phyloP scores from a whole-genome alignment of 2,797 vertebrate genomes.

The Phrynocephalus guinanensis region DNA sequence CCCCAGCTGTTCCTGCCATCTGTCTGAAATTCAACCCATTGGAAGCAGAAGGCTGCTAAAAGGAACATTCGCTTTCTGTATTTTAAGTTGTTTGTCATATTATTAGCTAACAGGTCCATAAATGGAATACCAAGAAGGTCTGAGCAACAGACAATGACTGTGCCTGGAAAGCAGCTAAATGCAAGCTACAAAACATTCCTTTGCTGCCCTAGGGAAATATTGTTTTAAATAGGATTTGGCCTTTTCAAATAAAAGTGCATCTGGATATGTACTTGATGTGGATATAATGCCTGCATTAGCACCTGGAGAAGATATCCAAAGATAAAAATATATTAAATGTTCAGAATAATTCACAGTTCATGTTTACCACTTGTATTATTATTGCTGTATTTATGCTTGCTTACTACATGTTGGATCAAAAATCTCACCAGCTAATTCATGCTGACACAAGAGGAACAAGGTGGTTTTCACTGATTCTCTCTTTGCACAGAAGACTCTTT shows the following conservation, averaged over 20 bases:
- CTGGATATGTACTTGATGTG: neutral
- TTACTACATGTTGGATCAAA: neutral
- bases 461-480: neutral
- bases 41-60: conserved; percentile 57
- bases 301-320: neutral
- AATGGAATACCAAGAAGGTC: neutral
- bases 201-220: neutral
- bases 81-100: conserved; percentile 34
- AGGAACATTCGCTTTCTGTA: conserved; percentile 41
- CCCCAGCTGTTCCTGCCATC: conserved; percentile 63
- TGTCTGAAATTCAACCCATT: conserved; percentile 60
- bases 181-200: conserved; percentile 31
- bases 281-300: too few relatives aligned
- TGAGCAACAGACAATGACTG: conserved; percentile 19
- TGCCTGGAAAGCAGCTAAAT: neutral
- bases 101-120: conserved; percentile 40
- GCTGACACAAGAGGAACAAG: neutral
- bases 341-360: neutral
- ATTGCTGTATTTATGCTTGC: neutral
- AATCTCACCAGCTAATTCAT: neutral
- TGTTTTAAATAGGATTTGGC: conserved; percentile 24
- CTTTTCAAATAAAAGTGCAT: conserved; percentile 13
- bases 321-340: neutral
- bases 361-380: neutral
- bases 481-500: neutral